Evolutionary conservation across 1,140 invertebrate species (phyloP).

Genomic region (Antheraea pernyi): DNA sequence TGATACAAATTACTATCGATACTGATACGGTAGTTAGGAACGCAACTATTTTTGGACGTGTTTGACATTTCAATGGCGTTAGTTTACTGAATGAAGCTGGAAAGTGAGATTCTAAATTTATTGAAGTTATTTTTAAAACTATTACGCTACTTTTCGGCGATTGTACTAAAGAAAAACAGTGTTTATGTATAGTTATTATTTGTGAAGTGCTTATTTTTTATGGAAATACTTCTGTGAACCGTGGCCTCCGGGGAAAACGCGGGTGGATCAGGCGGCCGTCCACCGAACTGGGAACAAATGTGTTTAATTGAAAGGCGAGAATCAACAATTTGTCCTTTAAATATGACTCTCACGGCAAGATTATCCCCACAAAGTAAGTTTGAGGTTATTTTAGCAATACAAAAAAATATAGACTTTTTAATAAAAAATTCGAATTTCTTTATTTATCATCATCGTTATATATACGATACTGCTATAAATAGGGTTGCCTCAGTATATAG

Average conservation of each 20-base stretch:
- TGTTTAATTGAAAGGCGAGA: slow-evolving; percentile 56
- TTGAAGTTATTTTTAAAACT: slow-evolving; percentile 4
- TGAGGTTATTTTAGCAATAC: slow-evolving; percentile 14
- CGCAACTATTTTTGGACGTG: slow-evolving; percentile 3
- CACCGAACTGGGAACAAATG: slow-evolving; percentile 56
- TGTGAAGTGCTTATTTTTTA: slow-evolving; percentile 10
- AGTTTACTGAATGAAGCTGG: slow-evolving; percentile 4
- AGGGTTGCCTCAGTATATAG: too few species aligned
- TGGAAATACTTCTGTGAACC: slow-evolving; percentile 33
- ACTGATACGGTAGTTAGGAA: neutral
- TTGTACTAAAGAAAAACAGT: slow-evolving; percentile 1
- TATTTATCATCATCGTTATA: too few species aligned
- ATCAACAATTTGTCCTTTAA: slow-evolving; percentile 46
- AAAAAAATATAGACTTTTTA: neutral
- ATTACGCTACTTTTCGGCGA: neutral
- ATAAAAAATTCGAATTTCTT: too few species aligned
- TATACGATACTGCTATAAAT: too few species aligned
- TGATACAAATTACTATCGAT: slow-evolving; percentile 3
- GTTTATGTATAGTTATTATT: neutral
- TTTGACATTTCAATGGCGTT: slow-evolving; percentile 9
- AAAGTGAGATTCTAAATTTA: neutral
- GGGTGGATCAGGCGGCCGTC: slow-evolving; percentile 43
- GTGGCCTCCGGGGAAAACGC: slow-evolving; percentile 50
- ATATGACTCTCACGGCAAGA: slow-evolving; percentile 66
- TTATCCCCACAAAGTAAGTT: slow-evolving; percentile 61